phyloP scores from a whole-genome alignment of 2,797 vertebrate species.

The Craterocephalus amniculus region DNA sequence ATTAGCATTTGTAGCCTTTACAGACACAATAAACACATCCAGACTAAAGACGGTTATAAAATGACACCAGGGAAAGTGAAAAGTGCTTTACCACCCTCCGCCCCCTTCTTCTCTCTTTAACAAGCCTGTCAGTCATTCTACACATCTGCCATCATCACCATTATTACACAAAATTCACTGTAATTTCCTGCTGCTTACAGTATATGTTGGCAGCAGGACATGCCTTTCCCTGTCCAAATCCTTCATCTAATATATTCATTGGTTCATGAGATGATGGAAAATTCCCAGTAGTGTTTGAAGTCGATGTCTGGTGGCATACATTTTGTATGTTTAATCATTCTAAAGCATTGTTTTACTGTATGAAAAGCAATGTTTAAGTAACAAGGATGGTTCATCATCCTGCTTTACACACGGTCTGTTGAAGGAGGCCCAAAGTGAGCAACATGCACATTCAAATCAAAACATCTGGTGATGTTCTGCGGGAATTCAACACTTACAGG shows the following conservation, averaged over 20 bases:
- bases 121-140: conserved; percentile 19
- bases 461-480: background rate
- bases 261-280: too few species aligned
- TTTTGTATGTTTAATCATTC: background rate
- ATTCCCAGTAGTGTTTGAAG: background rate
- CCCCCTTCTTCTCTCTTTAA: background rate
- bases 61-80: conserved; percentile 16
- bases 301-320: background rate
- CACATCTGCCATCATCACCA: conserved; percentile 4
- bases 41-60: conserved; percentile 6
- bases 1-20: conserved; percentile 29
- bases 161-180: background rate
- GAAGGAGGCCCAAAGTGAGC: background rate
- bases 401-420: too few species aligned
- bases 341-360: background rate
- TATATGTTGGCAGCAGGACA: background rate
- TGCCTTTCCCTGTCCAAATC: background rate
- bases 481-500: too few species aligned
- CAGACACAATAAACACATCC: conserved; percentile 14
- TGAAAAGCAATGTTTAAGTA: too few species aligned
- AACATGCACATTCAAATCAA: background rate
- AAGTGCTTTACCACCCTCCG: background rate
- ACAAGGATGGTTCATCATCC: too few species aligned
- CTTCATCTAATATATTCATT: too few species aligned
- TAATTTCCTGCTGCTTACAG: background rate